Evolutionary conservation across 2,113 vertebrate species (phyloP).

Genomic region (Catharus minimus): DNA sequence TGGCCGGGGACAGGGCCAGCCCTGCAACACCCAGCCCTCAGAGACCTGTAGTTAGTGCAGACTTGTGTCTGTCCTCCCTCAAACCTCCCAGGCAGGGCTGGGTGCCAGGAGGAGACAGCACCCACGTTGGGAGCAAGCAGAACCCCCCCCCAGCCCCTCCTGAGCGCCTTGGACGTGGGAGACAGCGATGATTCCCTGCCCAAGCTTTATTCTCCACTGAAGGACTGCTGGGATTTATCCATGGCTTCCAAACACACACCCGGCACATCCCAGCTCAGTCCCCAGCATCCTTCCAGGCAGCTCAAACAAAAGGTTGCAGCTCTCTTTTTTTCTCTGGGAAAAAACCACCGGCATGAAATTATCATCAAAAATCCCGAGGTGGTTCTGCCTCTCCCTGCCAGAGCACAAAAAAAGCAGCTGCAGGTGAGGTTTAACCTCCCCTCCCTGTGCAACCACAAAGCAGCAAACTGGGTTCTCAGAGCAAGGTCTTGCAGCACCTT

Average conservation of each 20-base stretch:
- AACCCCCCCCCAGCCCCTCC: neutral
- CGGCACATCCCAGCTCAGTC: neutral
- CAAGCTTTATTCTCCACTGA: neutral
- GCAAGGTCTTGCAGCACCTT: constrained; percentile 22
- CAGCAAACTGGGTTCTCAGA: neutral
- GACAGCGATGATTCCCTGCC: constrained; percentile 9
- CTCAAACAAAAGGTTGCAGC: constrained; percentile 51
- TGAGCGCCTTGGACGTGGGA: constrained; percentile 32
- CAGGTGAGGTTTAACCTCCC: neutral
- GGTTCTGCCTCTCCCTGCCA: rapidly evolving
- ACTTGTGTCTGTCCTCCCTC: neutral
- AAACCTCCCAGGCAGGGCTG: neutral
- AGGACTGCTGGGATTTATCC: constrained; percentile 27
- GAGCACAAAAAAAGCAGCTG: neutral
- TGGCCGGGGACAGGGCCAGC: neutral
- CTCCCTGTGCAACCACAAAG: neutral
- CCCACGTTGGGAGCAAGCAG: neutral
- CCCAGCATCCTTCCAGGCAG: neutral
- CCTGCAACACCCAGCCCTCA: neutral
- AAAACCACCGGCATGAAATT: neutral
- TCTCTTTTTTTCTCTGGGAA: neutral
- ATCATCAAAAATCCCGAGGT: neutral
- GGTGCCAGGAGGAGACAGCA: neutral
- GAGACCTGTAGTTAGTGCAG: neutral
- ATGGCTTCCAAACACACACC: neutral